Base-by-base conservation (phyloP, 2,113 vertebrate species). In the Nesogale talazaci region DNA sequence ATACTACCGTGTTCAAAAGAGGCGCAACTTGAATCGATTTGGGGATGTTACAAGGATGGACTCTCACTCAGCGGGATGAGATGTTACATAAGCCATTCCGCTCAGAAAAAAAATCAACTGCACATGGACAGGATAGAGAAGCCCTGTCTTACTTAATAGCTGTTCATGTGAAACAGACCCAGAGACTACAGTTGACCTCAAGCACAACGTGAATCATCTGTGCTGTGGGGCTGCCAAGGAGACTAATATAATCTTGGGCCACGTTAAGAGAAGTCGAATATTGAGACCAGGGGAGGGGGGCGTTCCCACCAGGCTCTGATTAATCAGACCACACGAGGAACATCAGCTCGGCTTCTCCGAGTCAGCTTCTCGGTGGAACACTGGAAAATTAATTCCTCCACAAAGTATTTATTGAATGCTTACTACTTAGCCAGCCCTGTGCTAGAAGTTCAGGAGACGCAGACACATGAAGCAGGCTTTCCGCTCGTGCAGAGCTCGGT, bases 111-210 rank as follows among this genome's bases (percentile, higher is more conserved):
- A 96, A 94, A 96, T 96, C 94, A 96, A 92, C 90, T 94, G 70
- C 96, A 96, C 88, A 94, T 94, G 95, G 90, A 88, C 85, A 96
- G 92, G 95, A 96, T 94, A 95, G 94, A 94, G 88, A 94, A 95
- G 93, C 95, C 95, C 85, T 94, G 95, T 95, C 90, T 96, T 97
- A 91, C 93, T 96, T 96, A 96, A 97, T 92, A 94, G 94, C 94
- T 89, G 76, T 72, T 97, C 96, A 97, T 96, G 95, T 42, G 94
- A 97, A 96, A 96, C 96, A 96, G 96, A 96, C 95, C 92, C 96
- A 93, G 96, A 94, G 96, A 96, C 94, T 94, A 70, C 86, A 96
- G 94, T 69, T 96, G 96, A 97, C 96, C 96, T 96, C 94, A 88
- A 96, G 90, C 95, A 91, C 94, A 94, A 94, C 90, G 76, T 94